Percentiles rank a stretch among this genome's conserved stretches.
Conservation (phyloP, 1,140 invertebrate genomes). For the Dufourea novaeangliae region DNA sequence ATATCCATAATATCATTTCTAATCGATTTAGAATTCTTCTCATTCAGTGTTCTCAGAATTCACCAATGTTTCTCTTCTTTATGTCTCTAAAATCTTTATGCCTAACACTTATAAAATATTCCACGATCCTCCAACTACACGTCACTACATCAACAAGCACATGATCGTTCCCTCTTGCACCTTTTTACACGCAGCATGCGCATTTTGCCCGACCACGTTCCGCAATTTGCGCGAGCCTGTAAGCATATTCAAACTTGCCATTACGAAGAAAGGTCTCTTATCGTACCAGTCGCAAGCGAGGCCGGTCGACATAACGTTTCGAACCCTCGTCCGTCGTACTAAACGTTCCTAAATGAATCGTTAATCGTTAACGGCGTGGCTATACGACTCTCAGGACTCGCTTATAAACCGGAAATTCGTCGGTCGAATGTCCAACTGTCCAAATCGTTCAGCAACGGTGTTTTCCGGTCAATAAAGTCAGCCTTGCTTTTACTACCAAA, state of each 20-base stretch:
- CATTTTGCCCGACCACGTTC: not conserved
- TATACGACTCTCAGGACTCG: conserved; percentile 74
- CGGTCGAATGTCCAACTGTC: conserved; percentile 72
- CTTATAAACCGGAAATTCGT: conserved; percentile 80
- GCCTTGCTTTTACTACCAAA: conserved; percentile 72
- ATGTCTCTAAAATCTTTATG: not conserved
- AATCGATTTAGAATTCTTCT: no score
- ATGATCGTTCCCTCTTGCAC: not conserved
- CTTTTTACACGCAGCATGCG: no score
- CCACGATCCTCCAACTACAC: not conserved
- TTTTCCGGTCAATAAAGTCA: conserved; percentile 77
- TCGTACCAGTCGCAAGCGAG: conserved; percentile 32
- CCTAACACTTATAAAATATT: no score
- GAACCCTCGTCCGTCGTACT: conserved; percentile 59
- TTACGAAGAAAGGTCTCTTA: conserved; percentile 44
- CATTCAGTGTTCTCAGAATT: no score
- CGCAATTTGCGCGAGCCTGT: conserved; percentile 35
- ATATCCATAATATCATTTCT: no score
- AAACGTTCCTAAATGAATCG: conserved; percentile 81
- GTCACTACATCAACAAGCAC: not conserved
- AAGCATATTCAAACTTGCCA: conserved; percentile 38
- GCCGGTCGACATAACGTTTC: conserved; percentile 42
- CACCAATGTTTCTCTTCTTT: no score
- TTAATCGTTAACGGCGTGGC: conserved; percentile 79
- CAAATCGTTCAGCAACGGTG: conserved; percentile 71